Evolutionary conservation across 2,113 vertebrate genomes (phyloP), one percentile per base, ranked within the genome.

Genomic region (Fukomys damarensis): DNA sequence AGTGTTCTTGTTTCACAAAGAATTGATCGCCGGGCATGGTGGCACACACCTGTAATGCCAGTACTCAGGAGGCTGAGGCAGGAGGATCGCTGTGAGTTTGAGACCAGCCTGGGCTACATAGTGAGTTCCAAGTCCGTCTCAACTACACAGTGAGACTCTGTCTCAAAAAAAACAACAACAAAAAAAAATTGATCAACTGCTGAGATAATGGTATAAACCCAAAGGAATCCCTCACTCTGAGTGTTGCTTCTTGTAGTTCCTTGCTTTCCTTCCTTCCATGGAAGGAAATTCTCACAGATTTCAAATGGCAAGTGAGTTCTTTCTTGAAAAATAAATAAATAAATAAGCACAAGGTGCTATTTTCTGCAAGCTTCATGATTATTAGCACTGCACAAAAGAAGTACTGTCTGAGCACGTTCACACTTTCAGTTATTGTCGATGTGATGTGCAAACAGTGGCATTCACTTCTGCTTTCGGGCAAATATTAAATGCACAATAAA

Each of bases 101-200:
- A n/a, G n/a, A n/a, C n/a, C n/a, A n/a, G n/a, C n/a, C n/a, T n/a
- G n/a, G n/a, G n/a, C n/a, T n/a, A n/a, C n/a, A n/a, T n/a, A n/a
- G n/a, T n/a, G n/a, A n/a, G n/a, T n/a, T n/a, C n/a, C n/a, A n/a
- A n/a, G n/a, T n/a, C n/a, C n/a, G n/a, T n/a, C n/a, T n/a, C n/a
- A n/a, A n/a, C n/a, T n/a, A n/a, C n/a, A n/a, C n/a, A n/a, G n/a
- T n/a, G n/a, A n/a, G n/a, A n/a, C n/a, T n/a, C n/a, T n/a, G n/a
- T n/a, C n/a, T n/a, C n/a, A n/a, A n/a, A n/a, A n/a, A n/a, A n/a
- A n/a, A n/a, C n/a, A n/a, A n/a, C n/a, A n/a, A n/a, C n/a, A n/a
- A n/a, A n/a, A n/a, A n/a, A n/a, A n/a, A n/a, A n/a, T n/a, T n/a
- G 89, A 63, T 95, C 72, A 13, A 94, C 96, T 85, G 79, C 96